Evolutionary conservation across 2,113 vertebrate species (phyloP), one percentile per base, ranked within the genome.

Genomic region (Channa argus): DNA sequence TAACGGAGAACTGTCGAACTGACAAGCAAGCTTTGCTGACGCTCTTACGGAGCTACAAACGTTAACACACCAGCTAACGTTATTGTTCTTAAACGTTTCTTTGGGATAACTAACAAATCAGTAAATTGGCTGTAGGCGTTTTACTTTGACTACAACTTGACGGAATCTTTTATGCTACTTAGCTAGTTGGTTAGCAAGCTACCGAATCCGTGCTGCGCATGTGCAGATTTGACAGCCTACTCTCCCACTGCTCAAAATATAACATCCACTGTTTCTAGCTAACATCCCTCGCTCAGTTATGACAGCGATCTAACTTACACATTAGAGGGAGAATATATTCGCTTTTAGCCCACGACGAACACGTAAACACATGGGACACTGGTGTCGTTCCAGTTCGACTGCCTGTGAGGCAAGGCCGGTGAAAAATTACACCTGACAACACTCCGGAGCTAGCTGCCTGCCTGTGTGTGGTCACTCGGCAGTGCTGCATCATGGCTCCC

Each of bases 351-450:
- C n/a, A 2, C 0, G 3, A 6, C 3, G 2, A 11, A 38, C 34
- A 5, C 36, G 4, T 0, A 6, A 49, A 60, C 58, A 44, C 10
- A 5, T n/a, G 9, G 58, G 51, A 50, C 38, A 5, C 2, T 6
- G 65, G 3, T 49, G 49, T 24, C 43, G 11, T 2, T 50, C 6
- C 43, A 33, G 37, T 3, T 64, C 67, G 39, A 2, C 39, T 55
- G 73, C 43, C 52, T 56, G 77, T 8, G 75, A 73, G 70, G 58
- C 45, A 36, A 85, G 80, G 84, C 87, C 82, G 75, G 77, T 56
- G 80, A 84, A 74, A 86, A 84, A 82, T 63, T 66, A 71, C 87
- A 86, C 88, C 84, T 90, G 85, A 86, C 88, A 70, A 64, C 72
- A 4, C 38, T 80, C 84, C 67, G 81, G 77, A 79, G 85, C 84